These are phyloP conservation scores for Platynereis dumerilii DNA, from an alignment of 2,888 invertebrate species.

Conservation along the genomic window DNA sequence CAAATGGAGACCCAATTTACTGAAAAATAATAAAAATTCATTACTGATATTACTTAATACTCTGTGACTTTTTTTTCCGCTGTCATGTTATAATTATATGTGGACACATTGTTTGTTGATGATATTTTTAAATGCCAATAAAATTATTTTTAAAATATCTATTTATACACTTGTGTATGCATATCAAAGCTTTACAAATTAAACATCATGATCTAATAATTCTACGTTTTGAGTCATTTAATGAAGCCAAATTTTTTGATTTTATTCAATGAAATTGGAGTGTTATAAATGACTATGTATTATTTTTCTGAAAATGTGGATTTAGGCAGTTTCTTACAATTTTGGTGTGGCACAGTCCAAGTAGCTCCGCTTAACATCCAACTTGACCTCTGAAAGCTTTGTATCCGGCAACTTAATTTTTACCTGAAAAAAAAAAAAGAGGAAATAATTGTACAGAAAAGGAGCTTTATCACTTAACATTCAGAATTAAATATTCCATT, in stretches of 20 bases:
- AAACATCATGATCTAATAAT: background rate
- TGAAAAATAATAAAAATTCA: constrained; percentile 41
- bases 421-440: constrained; percentile 45
- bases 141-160: background rate
- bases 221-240: background rate
- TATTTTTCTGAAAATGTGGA: too few relatives aligned
- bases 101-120: background rate
- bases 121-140: background rate
- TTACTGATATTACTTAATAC: too few relatives aligned
- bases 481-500: constrained; percentile 1
- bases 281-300: too few relatives aligned
- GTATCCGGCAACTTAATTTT: constrained; percentile 78
- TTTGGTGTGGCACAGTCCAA: constrained; percentile 66
- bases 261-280: background rate
- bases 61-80: too few relatives aligned
- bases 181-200: background rate
- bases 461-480: too few relatives aligned
- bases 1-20: constrained; percentile 74
- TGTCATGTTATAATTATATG: too few relatives aligned
- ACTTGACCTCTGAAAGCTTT: constrained; percentile 75
- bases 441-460: too few relatives aligned
- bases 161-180: constrained; percentile 4
- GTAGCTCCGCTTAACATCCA: constrained; percentile 70
- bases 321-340: constrained; percentile 60
- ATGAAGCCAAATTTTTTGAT: background rate